Conservation (phyloP, 2,888 invertebrate species). For the Tubiluchus corallicola region DNA sequence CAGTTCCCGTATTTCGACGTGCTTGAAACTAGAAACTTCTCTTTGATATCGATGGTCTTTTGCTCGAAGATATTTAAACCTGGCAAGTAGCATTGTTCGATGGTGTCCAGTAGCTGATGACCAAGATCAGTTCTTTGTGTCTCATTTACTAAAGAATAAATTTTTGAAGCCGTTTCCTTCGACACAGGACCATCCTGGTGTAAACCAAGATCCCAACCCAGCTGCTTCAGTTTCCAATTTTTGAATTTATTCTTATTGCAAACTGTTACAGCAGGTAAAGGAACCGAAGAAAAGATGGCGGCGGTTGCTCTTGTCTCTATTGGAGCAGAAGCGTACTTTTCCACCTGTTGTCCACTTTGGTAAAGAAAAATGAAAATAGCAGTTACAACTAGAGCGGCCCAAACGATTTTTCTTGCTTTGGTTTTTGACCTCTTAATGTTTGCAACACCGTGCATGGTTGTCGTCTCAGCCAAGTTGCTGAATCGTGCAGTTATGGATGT, state of each 20-base stretch:
- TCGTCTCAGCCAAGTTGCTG: background rate
- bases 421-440: too few relatives aligned
- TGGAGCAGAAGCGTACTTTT: background rate
- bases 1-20: constrained; percentile 1
- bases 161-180: too few relatives aligned
- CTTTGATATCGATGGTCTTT: background rate
- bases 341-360: background rate
- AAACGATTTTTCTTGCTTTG: too few relatives aligned
- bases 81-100: background rate
- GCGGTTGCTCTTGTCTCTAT: background rate
- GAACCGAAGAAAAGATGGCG: background rate
- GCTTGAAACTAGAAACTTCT: too few relatives aligned
- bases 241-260: background rate
- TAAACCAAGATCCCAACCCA: too few relatives aligned
- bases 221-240: too few relatives aligned
- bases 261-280: background rate
- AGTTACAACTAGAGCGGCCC: too few relatives aligned
- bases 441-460: constrained; percentile 1
- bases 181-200: too few relatives aligned
- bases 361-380: background rate
- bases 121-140: background rate
- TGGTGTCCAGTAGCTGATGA: background rate
- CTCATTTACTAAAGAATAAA: too few relatives aligned
- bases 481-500: background rate
- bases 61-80: background rate